phyloP scores from a whole-genome alignment of 1,140 invertebrate genomes.

The Drosophila athabasca region DNA sequence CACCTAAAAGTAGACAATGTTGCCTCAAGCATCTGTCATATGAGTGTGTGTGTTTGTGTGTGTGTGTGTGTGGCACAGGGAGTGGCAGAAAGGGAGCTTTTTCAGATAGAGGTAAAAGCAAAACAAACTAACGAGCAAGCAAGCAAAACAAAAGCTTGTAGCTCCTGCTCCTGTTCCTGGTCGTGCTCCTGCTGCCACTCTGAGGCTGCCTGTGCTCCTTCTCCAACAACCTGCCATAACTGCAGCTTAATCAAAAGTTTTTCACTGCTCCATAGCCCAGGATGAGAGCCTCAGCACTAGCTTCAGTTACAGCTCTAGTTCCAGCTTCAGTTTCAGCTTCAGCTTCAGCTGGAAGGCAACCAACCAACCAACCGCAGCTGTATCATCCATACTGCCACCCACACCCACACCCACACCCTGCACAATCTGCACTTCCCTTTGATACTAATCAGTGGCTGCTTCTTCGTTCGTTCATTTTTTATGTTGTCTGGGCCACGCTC shows the following conservation, averaged over 20 bases:
- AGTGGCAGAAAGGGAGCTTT: not conserved
- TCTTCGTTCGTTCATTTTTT: slow-evolving; percentile 57
- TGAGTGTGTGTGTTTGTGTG: not conserved
- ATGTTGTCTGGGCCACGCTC: slow-evolving; percentile 50
- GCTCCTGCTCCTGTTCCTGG: slow-evolving; percentile 41
- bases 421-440: slow-evolving; percentile 34
- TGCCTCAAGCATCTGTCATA: slow-evolving; percentile 51
- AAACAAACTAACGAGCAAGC: slow-evolving; percentile 79
- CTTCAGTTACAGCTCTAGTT: slow-evolving; percentile 14
- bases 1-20: slow-evolving; percentile 59
- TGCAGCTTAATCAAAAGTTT: slow-evolving; percentile 83
- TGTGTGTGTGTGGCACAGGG: not conserved
- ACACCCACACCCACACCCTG: slow-evolving; percentile 17
- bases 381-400: slow-evolving; percentile 28
- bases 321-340: slow-evolving; percentile 7
- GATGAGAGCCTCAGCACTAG: slow-evolving; percentile 25
- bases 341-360: slow-evolving; percentile 48
- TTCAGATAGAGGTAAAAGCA: slow-evolving; percentile 51
- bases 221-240: slow-evolving; percentile 77
- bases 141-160: slow-evolving; percentile 78
- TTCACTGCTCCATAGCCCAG: slow-evolving; percentile 42
- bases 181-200: no score
- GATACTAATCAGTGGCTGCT: slow-evolving; percentile 76
- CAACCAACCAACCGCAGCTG: slow-evolving; percentile 53
- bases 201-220: slow-evolving; percentile 7